These are phyloP conservation scores for Sycon ciliatum DNA, from an alignment of 37 sponge, comb jelly and placozoan genomes.

Conservation along the genomic window DNA sequence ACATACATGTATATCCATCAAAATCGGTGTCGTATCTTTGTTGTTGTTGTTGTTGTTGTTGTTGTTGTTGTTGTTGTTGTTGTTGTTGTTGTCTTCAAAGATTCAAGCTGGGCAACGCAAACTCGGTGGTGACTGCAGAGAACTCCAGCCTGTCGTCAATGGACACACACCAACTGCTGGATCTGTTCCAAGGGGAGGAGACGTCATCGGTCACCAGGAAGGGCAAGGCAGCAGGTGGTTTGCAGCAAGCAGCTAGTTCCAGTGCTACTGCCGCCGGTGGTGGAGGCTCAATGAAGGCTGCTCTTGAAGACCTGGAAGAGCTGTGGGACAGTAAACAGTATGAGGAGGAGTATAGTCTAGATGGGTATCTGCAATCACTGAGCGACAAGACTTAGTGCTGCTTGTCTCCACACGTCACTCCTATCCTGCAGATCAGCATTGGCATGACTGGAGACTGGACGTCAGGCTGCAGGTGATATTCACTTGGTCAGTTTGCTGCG, in stretches of 20 bases:
- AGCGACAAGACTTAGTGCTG: not conserved
- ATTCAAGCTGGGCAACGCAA: slow-evolving; percentile 91
- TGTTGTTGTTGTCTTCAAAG: slow-evolving; percentile 82
- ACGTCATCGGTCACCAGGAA: slow-evolving; percentile 1
- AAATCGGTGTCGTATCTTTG: no score
- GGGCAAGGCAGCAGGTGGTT: not conserved
- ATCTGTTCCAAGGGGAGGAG: slow-evolving; percentile 58
- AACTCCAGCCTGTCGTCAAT: slow-evolving; percentile 81
- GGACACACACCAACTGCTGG: slow-evolving; percentile 80
- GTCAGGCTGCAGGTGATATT: no score
- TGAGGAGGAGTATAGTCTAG: slow-evolving; percentile 68
- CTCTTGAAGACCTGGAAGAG: slow-evolving; percentile 70
- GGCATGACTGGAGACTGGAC: no score
- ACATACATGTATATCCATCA: no score
- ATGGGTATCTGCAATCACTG: slow-evolving; percentile 47
- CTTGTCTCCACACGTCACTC: no score
- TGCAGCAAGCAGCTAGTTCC: not conserved
- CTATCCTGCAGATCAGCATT: no score
- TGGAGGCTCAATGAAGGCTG: slow-evolving; percentile 36
- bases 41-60: no score
- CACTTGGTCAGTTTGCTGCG: no score
- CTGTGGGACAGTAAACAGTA: slow-evolving; percentile 89
- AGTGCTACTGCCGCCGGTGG: not conserved
- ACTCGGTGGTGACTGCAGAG: slow-evolving; percentile 90
- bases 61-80: not conserved